phyloP scores from a whole-genome alignment of 2,888 invertebrate genomes.

The Drosophila picticornis region DNA sequence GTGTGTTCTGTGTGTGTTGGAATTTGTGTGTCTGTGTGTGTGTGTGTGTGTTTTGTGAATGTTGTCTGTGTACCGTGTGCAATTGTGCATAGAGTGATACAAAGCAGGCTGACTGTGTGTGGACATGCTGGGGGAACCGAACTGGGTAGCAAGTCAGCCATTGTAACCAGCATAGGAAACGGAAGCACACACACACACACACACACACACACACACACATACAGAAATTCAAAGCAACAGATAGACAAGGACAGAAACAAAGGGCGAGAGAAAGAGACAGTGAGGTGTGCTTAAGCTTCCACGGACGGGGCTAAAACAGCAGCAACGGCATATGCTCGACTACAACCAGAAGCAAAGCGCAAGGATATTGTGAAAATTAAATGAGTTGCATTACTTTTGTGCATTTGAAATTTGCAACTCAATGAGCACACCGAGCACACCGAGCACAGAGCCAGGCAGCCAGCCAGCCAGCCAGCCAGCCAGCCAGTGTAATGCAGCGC shows the following conservation, averaged over 20 bases:
- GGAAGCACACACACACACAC: slow-evolving; percentile 56
- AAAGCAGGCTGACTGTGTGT: slow-evolving; percentile 47
- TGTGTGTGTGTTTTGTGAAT: slow-evolving; percentile 37
- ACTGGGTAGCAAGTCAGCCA: slow-evolving; percentile 54
- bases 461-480: background rate
- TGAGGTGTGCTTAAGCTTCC: slow-evolving; percentile 18
- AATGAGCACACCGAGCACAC: slow-evolving; percentile 74
- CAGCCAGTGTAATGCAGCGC: slow-evolving; percentile 4
- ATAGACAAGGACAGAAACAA: slow-evolving; percentile 18
- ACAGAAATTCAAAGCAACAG: slow-evolving; percentile 29
- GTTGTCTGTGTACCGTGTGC: slow-evolving; percentile 65
- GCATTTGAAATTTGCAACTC: slow-evolving; percentile 81
- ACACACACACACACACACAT: slow-evolving; percentile 18
- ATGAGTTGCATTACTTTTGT: slow-evolving; percentile 81
- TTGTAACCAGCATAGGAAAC: slow-evolving; percentile 69
- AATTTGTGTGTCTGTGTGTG: slow-evolving; percentile 11
- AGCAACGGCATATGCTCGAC: slow-evolving; percentile 59
- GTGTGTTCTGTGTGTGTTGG: slow-evolving; percentile 1
- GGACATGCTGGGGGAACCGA: slow-evolving; percentile 16
- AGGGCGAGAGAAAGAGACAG: slow-evolving; percentile 16
- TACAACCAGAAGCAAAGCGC: slow-evolving; percentile 64
- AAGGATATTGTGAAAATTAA: slow-evolving; percentile 81
- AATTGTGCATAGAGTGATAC: slow-evolving; percentile 77
- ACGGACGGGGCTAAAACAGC: slow-evolving; percentile 11
- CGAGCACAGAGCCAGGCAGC: slow-evolving; percentile 28